A percentile compares a stretch with the other conserved stretches of the same genome.
Conservation (phyloP, 2,113 vertebrate species). For the Athene cunicularia region DNA sequence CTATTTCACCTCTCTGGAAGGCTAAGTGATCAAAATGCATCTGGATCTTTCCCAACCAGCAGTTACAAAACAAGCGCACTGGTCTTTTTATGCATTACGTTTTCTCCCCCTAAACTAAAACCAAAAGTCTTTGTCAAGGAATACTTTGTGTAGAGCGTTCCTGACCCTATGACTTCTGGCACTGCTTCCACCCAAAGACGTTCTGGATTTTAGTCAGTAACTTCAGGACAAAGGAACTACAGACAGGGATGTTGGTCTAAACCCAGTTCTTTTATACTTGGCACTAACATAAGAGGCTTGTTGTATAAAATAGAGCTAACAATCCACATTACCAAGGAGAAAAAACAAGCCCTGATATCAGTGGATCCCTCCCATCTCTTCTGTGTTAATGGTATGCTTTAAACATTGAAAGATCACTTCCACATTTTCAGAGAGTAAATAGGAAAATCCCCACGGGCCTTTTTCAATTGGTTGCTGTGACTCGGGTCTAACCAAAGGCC, state of each 20-base stretch:
- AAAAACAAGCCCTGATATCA: conserved; percentile 23
- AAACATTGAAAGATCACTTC: background rate
- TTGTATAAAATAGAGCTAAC: background rate
- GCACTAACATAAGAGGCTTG: background rate
- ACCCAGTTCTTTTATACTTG: background rate
- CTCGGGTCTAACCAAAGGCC: background rate
- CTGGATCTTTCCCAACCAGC: background rate
- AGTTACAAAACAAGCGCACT: background rate
- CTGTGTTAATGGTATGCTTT: background rate
- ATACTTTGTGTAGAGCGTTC: background rate
- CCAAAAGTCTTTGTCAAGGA: background rate
- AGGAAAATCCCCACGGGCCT: background rate
- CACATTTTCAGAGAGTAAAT: background rate
- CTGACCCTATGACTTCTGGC: background rate
- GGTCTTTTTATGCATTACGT: background rate
- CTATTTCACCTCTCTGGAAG: background rate
- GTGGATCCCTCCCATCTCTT: background rate
- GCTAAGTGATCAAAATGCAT: background rate
- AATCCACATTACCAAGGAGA: background rate
- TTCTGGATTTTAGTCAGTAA: conserved; percentile 16
- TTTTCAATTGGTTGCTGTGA: background rate
- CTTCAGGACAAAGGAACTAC: conserved; percentile 2
- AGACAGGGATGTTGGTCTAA: conserved; percentile 7
- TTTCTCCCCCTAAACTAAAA: background rate
- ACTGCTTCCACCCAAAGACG: background rate